phyloP scores from a whole-genome alignment of 2,113 vertebrate species.

The Tupaia tana region DNA sequence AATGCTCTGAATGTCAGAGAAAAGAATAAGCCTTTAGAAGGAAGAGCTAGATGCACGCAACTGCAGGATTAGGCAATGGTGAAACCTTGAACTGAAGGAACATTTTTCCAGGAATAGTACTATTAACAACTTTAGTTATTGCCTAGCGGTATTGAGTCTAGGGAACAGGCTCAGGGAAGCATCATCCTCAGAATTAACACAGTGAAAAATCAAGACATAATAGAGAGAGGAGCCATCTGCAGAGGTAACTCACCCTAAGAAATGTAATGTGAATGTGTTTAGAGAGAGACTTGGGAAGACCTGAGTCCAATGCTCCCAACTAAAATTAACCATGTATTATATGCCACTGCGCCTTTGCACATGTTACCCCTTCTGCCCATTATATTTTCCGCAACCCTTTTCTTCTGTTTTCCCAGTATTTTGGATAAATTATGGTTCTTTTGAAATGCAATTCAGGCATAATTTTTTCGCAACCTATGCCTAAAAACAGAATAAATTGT shows the following conservation, averaged over 20 bases:
- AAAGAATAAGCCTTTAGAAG: background rate
- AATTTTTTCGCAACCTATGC: background rate
- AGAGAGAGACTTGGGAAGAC: slow-evolving; percentile 28
- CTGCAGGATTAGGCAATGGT: background rate
- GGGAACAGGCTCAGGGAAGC: slow-evolving; percentile 26
- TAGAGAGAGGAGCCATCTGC: background rate
- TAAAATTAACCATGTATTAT: background rate
- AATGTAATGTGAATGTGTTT: background rate
- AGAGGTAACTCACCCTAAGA: slow-evolving; percentile 39
- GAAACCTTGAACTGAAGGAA: background rate
- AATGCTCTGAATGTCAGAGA: background rate
- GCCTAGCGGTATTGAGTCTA: background rate
- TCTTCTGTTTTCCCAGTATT: background rate
- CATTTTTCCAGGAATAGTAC: background rate
- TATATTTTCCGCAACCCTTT: background rate
- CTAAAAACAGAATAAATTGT: background rate
- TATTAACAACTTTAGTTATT: background rate
- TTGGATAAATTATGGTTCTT: background rate
- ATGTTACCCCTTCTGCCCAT: background rate
- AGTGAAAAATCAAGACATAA: slow-evolving; percentile 30
- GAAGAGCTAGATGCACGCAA: background rate
- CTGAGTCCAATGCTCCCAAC: background rate
- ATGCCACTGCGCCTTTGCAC: background rate
- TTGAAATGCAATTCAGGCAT: slow-evolving; percentile 26
- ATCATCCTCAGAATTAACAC: slow-evolving; percentile 33